phyloP scores from a whole-genome alignment of 92 coral and sea anemone genomes.

The Chrysogorgia sp. region DNA sequence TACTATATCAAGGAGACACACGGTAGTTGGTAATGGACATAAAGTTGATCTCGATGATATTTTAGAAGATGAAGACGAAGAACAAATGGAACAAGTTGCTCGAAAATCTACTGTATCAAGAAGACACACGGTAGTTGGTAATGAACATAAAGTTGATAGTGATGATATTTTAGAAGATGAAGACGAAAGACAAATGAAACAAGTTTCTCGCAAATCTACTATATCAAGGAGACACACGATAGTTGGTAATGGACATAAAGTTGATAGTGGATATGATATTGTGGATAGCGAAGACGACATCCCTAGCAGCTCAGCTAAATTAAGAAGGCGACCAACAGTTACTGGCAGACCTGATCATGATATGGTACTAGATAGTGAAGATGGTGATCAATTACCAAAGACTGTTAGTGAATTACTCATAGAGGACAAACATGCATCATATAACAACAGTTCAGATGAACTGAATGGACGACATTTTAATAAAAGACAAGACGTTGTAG shows the following conservation, averaged over 20 bases:
- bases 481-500: too few relatives aligned
- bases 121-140: background rate
- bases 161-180: background rate
- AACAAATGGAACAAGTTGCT: background rate
- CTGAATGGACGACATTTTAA: too few relatives aligned
- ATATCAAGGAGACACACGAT: conserved; percentile 1
- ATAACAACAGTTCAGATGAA: too few relatives aligned
- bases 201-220: background rate
- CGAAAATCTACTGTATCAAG: background rate
- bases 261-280: background rate
- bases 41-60: background rate
- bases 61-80: background rate
- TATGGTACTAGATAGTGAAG: too few relatives aligned
- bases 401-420: background rate
- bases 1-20: background rate
- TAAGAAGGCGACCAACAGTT: background rate
- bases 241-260: background rate
- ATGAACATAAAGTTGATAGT: background rate
- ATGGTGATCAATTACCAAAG: background rate
- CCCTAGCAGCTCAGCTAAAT: background rate
- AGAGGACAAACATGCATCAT: background rate
- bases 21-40: background rate
- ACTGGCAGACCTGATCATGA: background rate
- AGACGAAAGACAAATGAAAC: background rate
- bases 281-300: background rate